Evolutionary conservation across 2,888 invertebrate genomes (phyloP), one percentile per base, ranked within the genome.

Genomic region (Thereva nobilitata): DNA sequence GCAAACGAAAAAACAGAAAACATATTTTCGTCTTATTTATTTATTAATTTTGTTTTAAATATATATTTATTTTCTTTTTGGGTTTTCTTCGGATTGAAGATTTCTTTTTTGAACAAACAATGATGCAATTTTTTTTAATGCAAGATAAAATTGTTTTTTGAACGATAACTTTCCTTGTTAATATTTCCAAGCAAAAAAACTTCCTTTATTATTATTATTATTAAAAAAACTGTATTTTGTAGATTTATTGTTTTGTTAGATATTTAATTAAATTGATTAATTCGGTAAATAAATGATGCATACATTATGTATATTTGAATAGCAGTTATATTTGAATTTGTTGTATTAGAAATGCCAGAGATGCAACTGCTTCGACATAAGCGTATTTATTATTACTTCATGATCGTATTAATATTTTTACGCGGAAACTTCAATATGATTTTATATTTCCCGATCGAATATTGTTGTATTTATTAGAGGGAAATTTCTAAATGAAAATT

Each of bases 1-100:
- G 40, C 59, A 59, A 59, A 47, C 59, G 59, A 59, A 49, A 59
- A 59, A 59, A 59, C 59, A 59, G 59, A 59, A 59, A 59, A 38
- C 12, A 59, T 40, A 47, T 59, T 59, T 47, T 47, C 23, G 23
- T 23, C 23, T 23, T 23, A 23, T 23, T 23, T 23, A 23, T 23
- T 23, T 23, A 23, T 23, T 23, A 2, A 23, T 23, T 23, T 23
- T n/a, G n/a, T n/a, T 23, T 23, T 23, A 23, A 23, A 2, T 49
- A 37, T 7, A 10, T 12, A 37, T 47, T 47, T 45, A 4, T 59
- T 59, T 40, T 38, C 56, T 49, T 59, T 34, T 47, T 38, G 8
- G 42, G 37, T 40, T 49, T 47, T 55, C 44, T 56, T 34, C 44
- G 42, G 44, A 56, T 45, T 56, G 56, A 56, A 45, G 7, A 12